These are phyloP conservation scores for Nycteola revayana DNA, from an alignment of 2,888 invertebrate species.

Conservation along the genomic window DNA sequence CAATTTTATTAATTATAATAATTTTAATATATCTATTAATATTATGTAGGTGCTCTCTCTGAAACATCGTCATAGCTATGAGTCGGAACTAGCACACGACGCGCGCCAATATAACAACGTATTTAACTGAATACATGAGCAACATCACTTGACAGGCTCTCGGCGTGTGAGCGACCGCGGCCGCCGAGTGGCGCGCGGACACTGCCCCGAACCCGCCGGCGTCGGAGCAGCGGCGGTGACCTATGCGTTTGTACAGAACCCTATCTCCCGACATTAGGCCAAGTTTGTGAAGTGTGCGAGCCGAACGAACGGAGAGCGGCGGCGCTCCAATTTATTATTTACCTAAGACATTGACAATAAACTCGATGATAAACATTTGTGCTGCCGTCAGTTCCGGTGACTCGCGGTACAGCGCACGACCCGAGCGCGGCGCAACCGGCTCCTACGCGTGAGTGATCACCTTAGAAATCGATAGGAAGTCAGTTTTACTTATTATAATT, in stretches of 20 bases:
- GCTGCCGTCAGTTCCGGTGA: slow-evolving; percentile 46
- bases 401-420: slow-evolving; percentile 5
- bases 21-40: slow-evolving; percentile 67
- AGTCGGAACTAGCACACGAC: slow-evolving; percentile 13
- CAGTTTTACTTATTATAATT: slow-evolving; percentile 76
- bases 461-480: slow-evolving; percentile 79
- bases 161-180: no score
- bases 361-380: slow-evolving; percentile 59
- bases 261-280: slow-evolving; percentile 56
- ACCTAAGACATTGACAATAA: slow-evolving; percentile 66
- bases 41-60: slow-evolving; percentile 63
- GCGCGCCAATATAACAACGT: slow-evolving; percentile 18
- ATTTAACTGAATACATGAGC: slow-evolving; percentile 30
- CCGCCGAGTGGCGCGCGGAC: no score
- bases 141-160: slow-evolving; percentile 15
- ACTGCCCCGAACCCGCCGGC: slow-evolving; percentile 35
- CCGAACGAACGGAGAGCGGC: slow-evolving; percentile 16
- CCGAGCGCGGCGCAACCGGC: slow-evolving; percentile 22
- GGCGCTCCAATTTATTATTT: slow-evolving; percentile 56
- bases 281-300: slow-evolving; percentile 37
- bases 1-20: slow-evolving; percentile 66
- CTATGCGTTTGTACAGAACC: slow-evolving; percentile 35
- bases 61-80: slow-evolving; percentile 51
- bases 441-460: slow-evolving; percentile 53
- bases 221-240: slow-evolving; percentile 31